phyloP scores from a whole-genome alignment of 1,140 invertebrate genomes.

The Oryctes rhinoceros region DNA sequence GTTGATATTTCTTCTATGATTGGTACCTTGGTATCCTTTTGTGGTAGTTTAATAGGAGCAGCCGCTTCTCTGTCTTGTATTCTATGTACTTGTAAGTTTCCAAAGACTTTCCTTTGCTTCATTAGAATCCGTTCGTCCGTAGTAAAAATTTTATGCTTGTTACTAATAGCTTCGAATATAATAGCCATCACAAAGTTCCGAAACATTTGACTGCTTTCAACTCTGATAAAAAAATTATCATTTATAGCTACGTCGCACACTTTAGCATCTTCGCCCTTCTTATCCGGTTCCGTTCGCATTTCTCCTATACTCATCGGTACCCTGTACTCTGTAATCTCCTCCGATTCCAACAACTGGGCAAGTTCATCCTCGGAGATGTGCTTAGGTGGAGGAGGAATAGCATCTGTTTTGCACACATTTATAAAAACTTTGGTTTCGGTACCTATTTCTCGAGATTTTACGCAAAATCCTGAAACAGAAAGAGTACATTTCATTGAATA shows the following conservation, averaged over 20 bases:
- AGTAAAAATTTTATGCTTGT: constrained; percentile 77
- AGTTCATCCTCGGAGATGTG: constrained; percentile 83
- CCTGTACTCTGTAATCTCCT: constrained; percentile 74
- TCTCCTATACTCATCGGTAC: constrained; percentile 91
- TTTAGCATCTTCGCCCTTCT: constrained; percentile 72
- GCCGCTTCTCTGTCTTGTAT: constrained; percentile 70
- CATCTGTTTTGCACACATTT: constrained; percentile 79
- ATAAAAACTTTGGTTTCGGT: constrained; percentile 79
- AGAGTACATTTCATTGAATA: not conserved
- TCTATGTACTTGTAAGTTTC: constrained; percentile 75
- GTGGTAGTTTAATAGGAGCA: constrained; percentile 60
- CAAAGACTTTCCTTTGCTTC: constrained; percentile 72
- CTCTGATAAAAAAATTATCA: constrained; percentile 74
- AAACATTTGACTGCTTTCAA: constrained; percentile 73
- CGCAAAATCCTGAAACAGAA: constrained; percentile 76
- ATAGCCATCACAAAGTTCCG: constrained; percentile 79
- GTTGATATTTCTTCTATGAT: constrained; percentile 61
- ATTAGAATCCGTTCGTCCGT: constrained; percentile 68
- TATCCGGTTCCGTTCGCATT: constrained; percentile 79
- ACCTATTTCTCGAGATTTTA: constrained; percentile 78
- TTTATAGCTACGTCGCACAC: constrained; percentile 83
- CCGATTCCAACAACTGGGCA: constrained; percentile 73
- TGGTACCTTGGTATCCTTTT: constrained; percentile 57
- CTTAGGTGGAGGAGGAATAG: constrained; percentile 78
- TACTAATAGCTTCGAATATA: constrained; percentile 76